Evolutionary conservation across 2,113 vertebrate genomes (phyloP).

Genomic region (Oriolus oriolus): DNA sequence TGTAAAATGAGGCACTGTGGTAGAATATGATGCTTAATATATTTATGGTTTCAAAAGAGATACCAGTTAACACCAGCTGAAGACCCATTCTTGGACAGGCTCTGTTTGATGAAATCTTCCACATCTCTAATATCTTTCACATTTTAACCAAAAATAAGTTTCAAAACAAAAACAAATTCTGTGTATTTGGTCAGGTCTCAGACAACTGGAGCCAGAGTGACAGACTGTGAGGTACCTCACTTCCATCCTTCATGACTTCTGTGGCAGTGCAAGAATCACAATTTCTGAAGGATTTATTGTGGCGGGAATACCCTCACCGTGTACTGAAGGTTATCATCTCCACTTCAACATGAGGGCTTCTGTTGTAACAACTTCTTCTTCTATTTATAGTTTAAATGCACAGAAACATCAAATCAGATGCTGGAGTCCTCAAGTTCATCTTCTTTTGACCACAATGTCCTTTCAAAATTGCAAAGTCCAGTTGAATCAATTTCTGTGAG

Average conservation of each 20-base stretch:
- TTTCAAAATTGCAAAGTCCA: not conserved
- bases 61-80: not conserved
- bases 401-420: not conserved
- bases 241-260: not conserved
- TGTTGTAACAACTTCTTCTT: not conserved
- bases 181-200: not conserved
- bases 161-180: not conserved
- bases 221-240: not conserved
- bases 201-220: not conserved
- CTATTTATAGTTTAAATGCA: not conserved
- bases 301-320: not conserved
- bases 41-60: not conserved
- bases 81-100: not conserved
- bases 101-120: not conserved
- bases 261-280: not conserved
- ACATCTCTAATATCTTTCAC: not conserved
- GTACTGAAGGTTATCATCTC: not conserved
- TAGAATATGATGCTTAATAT: not conserved
- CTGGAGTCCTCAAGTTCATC: not conserved
- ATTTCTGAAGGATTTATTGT: not conserved
- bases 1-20: not conserved
- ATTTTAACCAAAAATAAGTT: not conserved
- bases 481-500: not conserved
- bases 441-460: not conserved
- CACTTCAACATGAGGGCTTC: not conserved